These are phyloP conservation scores for Hycleus cichorii DNA, from an alignment of 1,140 invertebrate genomes.

Conservation along the genomic window DNA sequence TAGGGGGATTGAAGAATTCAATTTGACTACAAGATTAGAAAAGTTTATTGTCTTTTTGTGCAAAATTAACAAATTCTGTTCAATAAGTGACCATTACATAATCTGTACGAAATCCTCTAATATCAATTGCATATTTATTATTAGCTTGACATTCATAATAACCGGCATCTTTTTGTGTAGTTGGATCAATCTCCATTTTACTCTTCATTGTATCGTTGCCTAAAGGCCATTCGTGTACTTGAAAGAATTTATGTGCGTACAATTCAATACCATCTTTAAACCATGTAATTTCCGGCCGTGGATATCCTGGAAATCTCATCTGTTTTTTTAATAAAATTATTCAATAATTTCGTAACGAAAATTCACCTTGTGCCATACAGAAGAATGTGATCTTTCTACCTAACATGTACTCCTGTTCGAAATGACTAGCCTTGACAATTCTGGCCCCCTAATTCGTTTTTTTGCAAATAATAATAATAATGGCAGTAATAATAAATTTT, in stretches of 20 bases:
- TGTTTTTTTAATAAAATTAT: not conserved
- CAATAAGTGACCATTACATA: conserved; percentile 60
- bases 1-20: too few species aligned
- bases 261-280: conserved; percentile 88
- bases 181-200: conserved; percentile 91
- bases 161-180: conserved; percentile 81
- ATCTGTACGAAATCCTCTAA: conserved; percentile 61
- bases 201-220: conserved; percentile 80
- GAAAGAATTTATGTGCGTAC: conserved; percentile 78
- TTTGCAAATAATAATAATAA: not conserved
- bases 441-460: conserved; percentile 68
- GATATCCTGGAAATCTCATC: conserved; percentile 42
- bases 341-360: not conserved
- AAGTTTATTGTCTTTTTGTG: too few species aligned
- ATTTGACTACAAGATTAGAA: too few species aligned
- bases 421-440: conserved; percentile 81
- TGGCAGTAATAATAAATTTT: not conserved
- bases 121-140: conserved; percentile 68
- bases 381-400: conserved; percentile 89
- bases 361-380: conserved; percentile 71
- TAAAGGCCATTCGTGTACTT: conserved; percentile 83
- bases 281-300: conserved; percentile 83
- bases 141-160: conserved; percentile 70
- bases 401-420: conserved; percentile 85
- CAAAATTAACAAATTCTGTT: conserved; percentile 10